Evolutionary conservation across 2,113 vertebrate genomes (phyloP).

Genomic region (Grammomys surdaster): DNA sequence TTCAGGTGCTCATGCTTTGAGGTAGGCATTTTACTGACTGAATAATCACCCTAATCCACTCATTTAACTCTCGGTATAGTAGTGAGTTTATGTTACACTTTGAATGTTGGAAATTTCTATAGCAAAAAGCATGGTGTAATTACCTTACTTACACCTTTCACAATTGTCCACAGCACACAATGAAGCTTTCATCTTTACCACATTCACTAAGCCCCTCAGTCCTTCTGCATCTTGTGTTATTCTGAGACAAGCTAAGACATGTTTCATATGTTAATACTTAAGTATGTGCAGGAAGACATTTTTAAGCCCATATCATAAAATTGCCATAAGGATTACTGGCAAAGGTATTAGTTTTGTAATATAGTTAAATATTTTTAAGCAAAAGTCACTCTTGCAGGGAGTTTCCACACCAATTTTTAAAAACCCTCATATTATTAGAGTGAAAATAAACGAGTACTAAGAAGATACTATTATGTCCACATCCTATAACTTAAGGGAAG

Average conservation of each 20-base stretch:
- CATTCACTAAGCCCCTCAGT: not conserved
- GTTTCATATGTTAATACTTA: conserved; percentile 27
- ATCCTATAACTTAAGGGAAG: conserved; percentile 13
- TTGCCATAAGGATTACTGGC: not conserved
- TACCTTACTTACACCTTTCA: not conserved
- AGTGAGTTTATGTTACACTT: not conserved
- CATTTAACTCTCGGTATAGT: not conserved
- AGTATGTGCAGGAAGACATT: not conserved
- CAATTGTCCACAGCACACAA: not conserved
- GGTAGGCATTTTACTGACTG: not conserved
- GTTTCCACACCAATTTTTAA: not conserved
- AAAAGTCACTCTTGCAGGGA: not conserved
- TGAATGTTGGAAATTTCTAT: not conserved
- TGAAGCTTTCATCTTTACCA: not conserved
- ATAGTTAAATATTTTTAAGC: not conserved
- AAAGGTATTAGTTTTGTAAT: conserved; percentile 24
- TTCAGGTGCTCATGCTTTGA: not conserved
- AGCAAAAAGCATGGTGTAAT: not conserved
- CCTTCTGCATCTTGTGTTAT: not conserved
- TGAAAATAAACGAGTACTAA: conserved; percentile 51
- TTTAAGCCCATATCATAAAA: not conserved
- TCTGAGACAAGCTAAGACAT: conserved; percentile 50
- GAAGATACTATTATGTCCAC: not conserved
- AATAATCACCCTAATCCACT: not conserved
- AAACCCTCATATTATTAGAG: not conserved